A percentile compares a stretch with the other conserved stretches of the same genome.
These are phyloP conservation scores for Scartelaos histophorus DNA, from an alignment of 2,113 vertebrate genomes.

Conservation along the genomic window DNA sequence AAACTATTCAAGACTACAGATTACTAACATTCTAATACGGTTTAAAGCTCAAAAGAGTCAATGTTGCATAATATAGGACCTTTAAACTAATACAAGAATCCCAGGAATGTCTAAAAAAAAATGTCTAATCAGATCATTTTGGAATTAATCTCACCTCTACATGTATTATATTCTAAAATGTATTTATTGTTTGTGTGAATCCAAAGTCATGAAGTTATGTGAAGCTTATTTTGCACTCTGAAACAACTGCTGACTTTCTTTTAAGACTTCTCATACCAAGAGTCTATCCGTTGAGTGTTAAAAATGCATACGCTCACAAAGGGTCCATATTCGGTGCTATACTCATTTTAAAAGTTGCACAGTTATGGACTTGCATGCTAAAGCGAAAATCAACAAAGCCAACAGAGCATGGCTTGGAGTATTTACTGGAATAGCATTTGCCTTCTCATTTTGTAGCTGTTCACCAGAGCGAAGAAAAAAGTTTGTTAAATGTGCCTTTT, in stretches of 20 bases:
- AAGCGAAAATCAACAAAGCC: constrained; percentile 21
- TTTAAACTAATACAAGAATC: no score
- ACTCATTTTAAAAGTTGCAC: constrained; percentile 37
- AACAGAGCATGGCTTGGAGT: background rate
- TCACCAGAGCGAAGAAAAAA: background rate
- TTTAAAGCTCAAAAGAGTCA: no score
- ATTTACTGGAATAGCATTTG: background rate
- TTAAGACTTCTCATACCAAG: constrained; percentile 10
- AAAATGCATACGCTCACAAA: constrained; percentile 18
- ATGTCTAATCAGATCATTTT: background rate
- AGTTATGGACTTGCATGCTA: constrained; percentile 8
- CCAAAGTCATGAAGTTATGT: background rate
- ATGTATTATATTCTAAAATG: background rate
- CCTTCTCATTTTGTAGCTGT: background rate
- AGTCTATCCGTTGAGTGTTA: constrained; percentile 7
- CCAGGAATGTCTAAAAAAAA: no score
- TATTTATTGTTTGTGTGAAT: background rate
- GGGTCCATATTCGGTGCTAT: constrained; percentile 7
- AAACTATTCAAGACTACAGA: no score
- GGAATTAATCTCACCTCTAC: background rate
- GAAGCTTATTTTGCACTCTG: constrained; percentile 2
- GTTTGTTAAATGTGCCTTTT: background rate
- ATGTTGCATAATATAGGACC: no score
- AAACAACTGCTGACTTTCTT: constrained; percentile 9
- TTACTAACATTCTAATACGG: no score